These are phyloP conservation scores for Nomada fucata DNA, from an alignment of 2,888 invertebrate genomes.

Conservation along the genomic window DNA sequence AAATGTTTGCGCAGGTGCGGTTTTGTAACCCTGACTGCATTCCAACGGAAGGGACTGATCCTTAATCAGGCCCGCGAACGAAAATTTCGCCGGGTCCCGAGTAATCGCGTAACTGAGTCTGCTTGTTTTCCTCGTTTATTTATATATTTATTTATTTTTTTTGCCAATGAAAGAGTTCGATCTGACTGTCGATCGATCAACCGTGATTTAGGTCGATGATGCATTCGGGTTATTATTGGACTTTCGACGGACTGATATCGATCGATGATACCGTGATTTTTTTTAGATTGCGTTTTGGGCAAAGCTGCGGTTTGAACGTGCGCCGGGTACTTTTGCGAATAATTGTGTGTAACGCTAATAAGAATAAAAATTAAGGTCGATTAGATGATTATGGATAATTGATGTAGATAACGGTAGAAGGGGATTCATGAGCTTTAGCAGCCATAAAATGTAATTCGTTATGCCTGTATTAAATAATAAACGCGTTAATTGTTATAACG, in stretches of 20 bases:
- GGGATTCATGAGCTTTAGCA: no score
- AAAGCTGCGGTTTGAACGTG: not conserved
- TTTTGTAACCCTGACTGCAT: slow-evolving; percentile 74
- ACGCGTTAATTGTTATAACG: no score
- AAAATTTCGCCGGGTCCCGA: not conserved
- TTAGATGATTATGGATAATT: no score
- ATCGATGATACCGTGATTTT: not conserved
- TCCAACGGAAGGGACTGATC: slow-evolving; percentile 47
- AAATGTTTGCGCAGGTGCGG: slow-evolving; percentile 70
- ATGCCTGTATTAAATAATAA: no score
- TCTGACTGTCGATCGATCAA: not conserved
- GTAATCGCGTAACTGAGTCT: not conserved
- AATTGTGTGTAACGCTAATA: no score
- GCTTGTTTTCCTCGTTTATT: no score
- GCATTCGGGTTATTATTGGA: not conserved
- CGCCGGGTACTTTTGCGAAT: not conserved
- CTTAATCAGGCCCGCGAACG: slow-evolving; percentile 9
- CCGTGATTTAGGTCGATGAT: not conserved
- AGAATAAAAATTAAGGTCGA: no score
- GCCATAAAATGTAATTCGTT: no score
- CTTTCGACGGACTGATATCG: not conserved
- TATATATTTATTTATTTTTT: no score
- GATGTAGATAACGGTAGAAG: no score
- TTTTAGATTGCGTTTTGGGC: no score
- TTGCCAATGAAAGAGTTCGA: no score